Evolutionary conservation across 2,888 invertebrate genomes (phyloP).

Genomic region (Oscheius sp.): DNA sequence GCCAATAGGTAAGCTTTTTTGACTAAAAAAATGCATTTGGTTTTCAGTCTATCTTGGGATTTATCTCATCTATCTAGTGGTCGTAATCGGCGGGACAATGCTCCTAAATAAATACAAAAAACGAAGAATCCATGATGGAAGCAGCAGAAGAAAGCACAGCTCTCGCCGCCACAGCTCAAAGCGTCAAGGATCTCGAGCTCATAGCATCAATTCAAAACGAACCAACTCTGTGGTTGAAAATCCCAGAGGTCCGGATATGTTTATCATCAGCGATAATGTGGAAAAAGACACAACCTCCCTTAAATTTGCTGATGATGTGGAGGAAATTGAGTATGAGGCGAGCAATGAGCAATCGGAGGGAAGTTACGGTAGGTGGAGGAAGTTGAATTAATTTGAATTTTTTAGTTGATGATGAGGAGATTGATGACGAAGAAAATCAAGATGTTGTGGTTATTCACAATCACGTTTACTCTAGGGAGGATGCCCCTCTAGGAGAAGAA

Average conservation of each 20-base stretch:
- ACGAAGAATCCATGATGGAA: neutral
- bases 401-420: constrained; percentile 4
- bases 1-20: constrained; percentile 58
- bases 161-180: constrained; percentile 19
- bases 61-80: constrained; percentile 73
- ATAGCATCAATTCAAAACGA: constrained; percentile 24
- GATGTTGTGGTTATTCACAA: constrained; percentile 50
- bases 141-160: neutral
- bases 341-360: constrained; percentile 3
- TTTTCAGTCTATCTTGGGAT: constrained; percentile 72
- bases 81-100: constrained; percentile 72
- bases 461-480: constrained; percentile 45
- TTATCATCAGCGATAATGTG: neutral
- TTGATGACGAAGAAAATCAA: constrained; percentile 25
- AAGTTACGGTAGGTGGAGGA: constrained; percentile 1
- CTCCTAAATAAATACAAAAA: constrained; percentile 33
- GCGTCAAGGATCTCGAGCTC: constrained; percentile 8
- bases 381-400: neutral
- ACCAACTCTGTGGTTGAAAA: constrained; percentile 12
- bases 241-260: neutral
- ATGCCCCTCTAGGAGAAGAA: constrained; percentile 37
- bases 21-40: neutral
- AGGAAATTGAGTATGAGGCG: too few species aligned
- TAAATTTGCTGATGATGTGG: neutral
- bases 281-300: neutral